Evolutionary conservation across 2,113 vertebrate genomes (phyloP).

Genomic region (Eulemur rufifrons): DNA sequence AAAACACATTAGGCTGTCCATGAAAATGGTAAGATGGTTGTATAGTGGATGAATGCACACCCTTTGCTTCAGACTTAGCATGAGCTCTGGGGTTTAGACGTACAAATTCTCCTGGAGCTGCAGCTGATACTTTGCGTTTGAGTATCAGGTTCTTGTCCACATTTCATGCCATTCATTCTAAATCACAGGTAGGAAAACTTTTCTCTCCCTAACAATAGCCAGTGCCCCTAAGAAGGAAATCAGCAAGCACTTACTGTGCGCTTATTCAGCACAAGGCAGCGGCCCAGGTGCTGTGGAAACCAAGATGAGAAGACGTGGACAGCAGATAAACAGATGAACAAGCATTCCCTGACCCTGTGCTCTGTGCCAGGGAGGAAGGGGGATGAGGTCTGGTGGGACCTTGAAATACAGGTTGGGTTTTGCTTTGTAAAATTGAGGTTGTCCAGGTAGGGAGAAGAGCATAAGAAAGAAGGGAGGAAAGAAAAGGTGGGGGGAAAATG

Average conservation of each 20-base stretch:
- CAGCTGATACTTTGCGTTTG: not conserved
- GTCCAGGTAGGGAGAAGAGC: not conserved
- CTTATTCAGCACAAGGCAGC: not conserved
- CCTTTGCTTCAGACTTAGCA: not conserved
- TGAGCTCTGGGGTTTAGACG: not conserved
- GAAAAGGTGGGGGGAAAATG: not conserved
- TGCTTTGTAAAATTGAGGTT: not conserved
- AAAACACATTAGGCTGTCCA: not conserved
- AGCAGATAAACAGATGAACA: fast-evolving
- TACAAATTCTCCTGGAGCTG: not conserved
- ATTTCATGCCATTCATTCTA: not conserved
- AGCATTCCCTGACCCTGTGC: not conserved
- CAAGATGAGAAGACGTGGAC: not conserved
- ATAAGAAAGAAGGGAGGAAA: not conserved
- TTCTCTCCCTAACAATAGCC: not conserved
- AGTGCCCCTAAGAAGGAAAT: not conserved
- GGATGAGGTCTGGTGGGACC: not conserved
- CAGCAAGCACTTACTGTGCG: not conserved
- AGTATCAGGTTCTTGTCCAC: not conserved
- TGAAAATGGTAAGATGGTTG: not conserved
- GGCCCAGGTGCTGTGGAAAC: not conserved
- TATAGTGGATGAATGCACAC: not conserved
- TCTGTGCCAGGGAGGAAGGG: not conserved
- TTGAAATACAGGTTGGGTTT: not conserved
- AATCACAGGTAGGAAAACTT: not conserved